Conservation (phyloP, 2,888 invertebrate genomes). For the Dicranocentrus wangi region DNA sequence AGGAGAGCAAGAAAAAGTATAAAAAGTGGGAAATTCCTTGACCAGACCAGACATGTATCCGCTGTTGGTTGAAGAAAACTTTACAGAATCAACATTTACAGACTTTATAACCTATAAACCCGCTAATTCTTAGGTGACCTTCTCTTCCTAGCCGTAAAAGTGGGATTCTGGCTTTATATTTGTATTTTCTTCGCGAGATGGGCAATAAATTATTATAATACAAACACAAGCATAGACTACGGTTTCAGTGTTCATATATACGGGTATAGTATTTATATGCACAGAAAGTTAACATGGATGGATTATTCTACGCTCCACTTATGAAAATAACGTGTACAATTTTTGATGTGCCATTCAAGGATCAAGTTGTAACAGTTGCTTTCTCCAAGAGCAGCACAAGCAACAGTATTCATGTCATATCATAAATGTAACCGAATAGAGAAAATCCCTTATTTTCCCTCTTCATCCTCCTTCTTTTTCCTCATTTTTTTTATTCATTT, state of each 20-base stretch:
- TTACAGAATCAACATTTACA: constrained; percentile 22
- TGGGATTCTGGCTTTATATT: no score
- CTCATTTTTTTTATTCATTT: constrained; percentile 11
- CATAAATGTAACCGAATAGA: constrained; percentile 28
- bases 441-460: background rate
- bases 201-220: no score
- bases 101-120: constrained; percentile 33
- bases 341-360: constrained; percentile 41
- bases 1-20: no score
- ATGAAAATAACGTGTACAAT: constrained; percentile 12
- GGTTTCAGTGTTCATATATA: no score
- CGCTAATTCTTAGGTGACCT: constrained; percentile 36
- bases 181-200: no score
- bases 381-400: background rate
- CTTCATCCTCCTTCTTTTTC: background rate
- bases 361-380: constrained; percentile 15
- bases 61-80: background rate
- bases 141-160: constrained; percentile 19
- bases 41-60: no score
- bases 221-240: no score
- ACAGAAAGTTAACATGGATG: no score
- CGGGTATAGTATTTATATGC: no score
- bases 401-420: constrained; percentile 23
- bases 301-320: constrained; percentile 14
- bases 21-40: no score